phyloP scores from a whole-genome alignment of 2,888 invertebrate species.

The Drosophila eohydei region DNA sequence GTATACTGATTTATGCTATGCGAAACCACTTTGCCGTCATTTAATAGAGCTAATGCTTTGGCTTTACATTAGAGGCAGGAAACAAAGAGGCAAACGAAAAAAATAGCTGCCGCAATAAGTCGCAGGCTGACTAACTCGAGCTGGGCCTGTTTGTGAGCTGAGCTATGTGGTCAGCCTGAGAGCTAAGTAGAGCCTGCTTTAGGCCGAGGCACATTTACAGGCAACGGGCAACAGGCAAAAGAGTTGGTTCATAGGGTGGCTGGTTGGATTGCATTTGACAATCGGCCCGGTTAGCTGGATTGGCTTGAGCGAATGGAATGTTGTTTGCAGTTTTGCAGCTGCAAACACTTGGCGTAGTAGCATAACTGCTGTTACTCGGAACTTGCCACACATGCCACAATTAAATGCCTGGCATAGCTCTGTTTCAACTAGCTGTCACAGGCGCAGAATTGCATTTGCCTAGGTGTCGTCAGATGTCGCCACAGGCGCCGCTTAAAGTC shows the following conservation, averaged over 20 bases:
- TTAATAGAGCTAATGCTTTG: conserved; percentile 26
- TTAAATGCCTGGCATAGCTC: conserved; percentile 67
- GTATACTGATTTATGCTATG: conserved; percentile 4
- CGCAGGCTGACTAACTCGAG: conserved; percentile 11
- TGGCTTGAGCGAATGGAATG: conserved; percentile 48
- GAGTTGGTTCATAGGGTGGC: conserved; percentile 59
- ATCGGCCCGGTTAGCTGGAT: conserved; percentile 54
- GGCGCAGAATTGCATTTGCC: conserved; percentile 9
- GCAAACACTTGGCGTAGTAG: conserved; percentile 37
- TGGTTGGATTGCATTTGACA: conserved; percentile 64
- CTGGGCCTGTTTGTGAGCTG: conserved; percentile 23
- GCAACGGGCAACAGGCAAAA: conserved; percentile 28
- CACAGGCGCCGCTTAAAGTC: conserved; percentile 52
- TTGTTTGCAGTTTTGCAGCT: conserved; percentile 51
- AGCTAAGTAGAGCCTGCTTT: conserved; percentile 1
- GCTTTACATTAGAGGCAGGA: conserved; percentile 52
- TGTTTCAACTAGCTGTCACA: conserved; percentile 47
- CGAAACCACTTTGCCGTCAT: conserved; percentile 20
- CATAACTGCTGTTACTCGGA: conserved; percentile 43
- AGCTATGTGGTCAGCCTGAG: conserved; percentile 38
- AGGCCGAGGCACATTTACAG: conserved; percentile 18
- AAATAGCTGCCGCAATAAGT: conserved; percentile 35
- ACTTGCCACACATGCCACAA: conserved; percentile 65
- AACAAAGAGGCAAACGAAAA: conserved; percentile 16
- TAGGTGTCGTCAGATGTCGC: conserved; percentile 70